Evolutionary conservation across 2,113 vertebrate species (phyloP).

Genomic region (Dermatemys mawii): DNA sequence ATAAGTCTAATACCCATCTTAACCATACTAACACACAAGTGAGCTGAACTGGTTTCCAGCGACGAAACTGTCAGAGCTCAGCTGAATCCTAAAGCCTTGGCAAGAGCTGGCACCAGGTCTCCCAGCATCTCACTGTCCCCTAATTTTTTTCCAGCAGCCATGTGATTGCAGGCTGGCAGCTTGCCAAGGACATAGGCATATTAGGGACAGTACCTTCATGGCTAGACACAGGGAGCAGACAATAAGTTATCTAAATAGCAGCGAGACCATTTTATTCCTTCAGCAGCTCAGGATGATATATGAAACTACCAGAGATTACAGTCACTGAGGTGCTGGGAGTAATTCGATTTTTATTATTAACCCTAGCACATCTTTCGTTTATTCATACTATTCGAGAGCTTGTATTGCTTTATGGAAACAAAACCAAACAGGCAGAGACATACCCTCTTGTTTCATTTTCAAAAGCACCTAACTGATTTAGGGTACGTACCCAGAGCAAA

Average conservation of each 20-base stretch:
- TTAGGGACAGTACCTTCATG: not conserved
- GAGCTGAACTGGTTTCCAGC: no score
- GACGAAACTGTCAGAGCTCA: no score
- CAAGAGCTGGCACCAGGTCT: no score
- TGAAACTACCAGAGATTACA: conserved; percentile 47
- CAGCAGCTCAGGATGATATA: conserved; percentile 19
- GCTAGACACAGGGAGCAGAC: not conserved
- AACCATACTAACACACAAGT: no score
- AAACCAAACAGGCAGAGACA: conserved; percentile 6
- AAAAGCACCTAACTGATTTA: no score
- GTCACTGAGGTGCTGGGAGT: conserved; percentile 41
- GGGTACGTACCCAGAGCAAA: no score
- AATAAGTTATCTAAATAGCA: not conserved
- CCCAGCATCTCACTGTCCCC: no score
- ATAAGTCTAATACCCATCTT: no score
- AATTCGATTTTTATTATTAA: conserved; percentile 65
- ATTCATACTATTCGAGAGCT: conserved; percentile 57
- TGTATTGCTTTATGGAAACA: conserved; percentile 64
- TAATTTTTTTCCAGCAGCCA: not conserved
- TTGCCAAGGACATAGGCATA: not conserved
- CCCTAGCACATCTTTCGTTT: conserved; percentile 52
- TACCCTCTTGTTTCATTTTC: no score
- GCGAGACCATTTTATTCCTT: not conserved
- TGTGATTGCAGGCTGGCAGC: not conserved
- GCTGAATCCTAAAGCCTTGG: no score